Evolutionary conservation across 2,113 vertebrate genomes (phyloP).

Genomic region (Pheucticus melanocephalus): DNA sequence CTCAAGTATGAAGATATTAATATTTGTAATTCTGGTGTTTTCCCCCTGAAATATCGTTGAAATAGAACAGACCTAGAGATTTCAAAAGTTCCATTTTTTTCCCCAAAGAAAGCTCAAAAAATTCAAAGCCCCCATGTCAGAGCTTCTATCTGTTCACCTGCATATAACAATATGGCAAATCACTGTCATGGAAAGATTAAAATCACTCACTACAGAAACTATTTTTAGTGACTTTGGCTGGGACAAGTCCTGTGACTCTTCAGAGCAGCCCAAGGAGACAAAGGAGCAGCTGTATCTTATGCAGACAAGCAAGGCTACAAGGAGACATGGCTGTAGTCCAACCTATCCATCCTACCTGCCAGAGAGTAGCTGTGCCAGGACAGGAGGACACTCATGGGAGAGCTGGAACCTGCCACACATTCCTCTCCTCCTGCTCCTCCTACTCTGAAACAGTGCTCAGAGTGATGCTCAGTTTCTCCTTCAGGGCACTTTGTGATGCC

Average conservation of each 20-base stretch:
- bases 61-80: background rate
- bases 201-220: background rate
- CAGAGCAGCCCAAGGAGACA: background rate
- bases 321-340: background rate
- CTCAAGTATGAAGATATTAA: background rate
- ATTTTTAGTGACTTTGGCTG: background rate
- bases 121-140: background rate
- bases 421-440: background rate
- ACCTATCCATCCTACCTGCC: background rate
- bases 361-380: background rate
- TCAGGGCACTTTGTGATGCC: background rate
- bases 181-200: background rate
- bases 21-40: background rate
- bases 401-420: background rate
- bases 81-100: background rate
- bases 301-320: background rate
- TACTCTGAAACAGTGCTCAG: background rate
- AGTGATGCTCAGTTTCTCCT: background rate
- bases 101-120: background rate
- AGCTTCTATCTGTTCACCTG: background rate
- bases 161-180: background rate
- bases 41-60: background rate
- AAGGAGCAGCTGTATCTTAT: background rate
- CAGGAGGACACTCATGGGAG: background rate
- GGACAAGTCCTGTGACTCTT: fast-evolving